Base-by-base conservation (phyloP, 2,797 vertebrate species). In the Enteromius unitaeniatus region DNA sequence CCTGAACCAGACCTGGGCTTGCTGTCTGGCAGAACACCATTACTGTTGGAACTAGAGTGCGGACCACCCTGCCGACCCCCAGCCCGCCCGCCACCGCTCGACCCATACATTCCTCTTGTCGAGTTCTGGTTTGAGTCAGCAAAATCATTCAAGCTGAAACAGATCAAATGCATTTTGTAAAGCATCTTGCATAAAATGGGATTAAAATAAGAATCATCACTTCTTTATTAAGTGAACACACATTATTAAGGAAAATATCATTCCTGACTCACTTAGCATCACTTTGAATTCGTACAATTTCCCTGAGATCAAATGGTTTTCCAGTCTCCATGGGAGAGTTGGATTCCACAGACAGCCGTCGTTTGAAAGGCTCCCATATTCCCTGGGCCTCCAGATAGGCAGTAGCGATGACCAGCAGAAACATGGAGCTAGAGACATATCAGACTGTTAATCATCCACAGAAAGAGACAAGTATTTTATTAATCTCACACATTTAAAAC, bases 341-440 rank as follows among this genome's bases (percentile, higher is more conserved):
- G 81, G 97, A 96, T 89, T 99, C 98, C 89, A 98, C 95, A 34
- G 96, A 98, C 60, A 99, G 94, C 6, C 96, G 96, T 91, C 96
- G 96, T 91, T 95, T 96, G 91, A 99, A 99, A 31, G 97, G 97
- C 90, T 99, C 97, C 98, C 98, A 99, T 86, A 99, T 98, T 92
- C 97, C 97, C 94, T 99, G 97, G 90, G 98, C 98, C 95, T 99
- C 98, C 93, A 99, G 92, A 90, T 98, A 99, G 82, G 98, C 97
- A 34, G 96, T 96, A 92, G 95, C 96, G 53, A 99, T 97, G 81
- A 99, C 98, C 93, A 99, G 91, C 86, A 99, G 96, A 92, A 99
- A 99, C 92, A 99, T 97, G n/a, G 94, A 95, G 86, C 98, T 99
- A 92, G 23, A 89, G 82, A 86, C 26, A 89, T 81, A 86, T 60